Evolutionary conservation across 2,797 vertebrate species (phyloP).

Genomic region (Mormyrus hasselquistii): DNA sequence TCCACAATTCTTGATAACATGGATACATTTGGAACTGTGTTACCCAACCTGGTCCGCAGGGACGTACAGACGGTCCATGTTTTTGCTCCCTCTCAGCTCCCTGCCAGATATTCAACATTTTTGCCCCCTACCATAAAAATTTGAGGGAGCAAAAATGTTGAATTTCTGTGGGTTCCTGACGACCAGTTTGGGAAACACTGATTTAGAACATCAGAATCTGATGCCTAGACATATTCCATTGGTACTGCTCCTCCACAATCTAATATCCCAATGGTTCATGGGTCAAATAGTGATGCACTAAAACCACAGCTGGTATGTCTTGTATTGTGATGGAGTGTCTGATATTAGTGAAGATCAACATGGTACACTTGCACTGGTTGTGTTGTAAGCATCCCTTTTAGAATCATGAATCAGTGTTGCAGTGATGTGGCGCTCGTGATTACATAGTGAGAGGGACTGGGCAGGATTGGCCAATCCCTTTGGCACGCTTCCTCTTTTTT

Average conservation of each 20-base stretch:
- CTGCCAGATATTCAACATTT: neutral
- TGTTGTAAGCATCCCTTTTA: neutral
- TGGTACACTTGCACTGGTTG: neutral
- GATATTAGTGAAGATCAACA: neutral
- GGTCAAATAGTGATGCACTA: neutral
- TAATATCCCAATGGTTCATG: neutral
- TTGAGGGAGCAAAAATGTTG: neutral
- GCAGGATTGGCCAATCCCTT: neutral
- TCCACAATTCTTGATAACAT: neutral
- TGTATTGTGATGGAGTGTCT: neutral
- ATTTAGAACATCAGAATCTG: neutral
- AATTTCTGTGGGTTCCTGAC: neutral
- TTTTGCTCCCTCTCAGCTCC: neutral
- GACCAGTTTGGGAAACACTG: neutral
- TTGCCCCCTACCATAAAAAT: neutral
- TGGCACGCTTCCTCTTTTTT: neutral
- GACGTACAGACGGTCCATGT: neutral
- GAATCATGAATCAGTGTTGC: neutral
- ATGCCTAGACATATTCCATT: neutral
- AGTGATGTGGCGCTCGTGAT: neutral
- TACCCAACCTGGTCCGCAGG: neutral
- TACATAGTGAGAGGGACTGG: neutral
- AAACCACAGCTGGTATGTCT: neutral
- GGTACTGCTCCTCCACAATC: neutral
- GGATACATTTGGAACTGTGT: neutral